Evolutionary conservation across 2,113 vertebrate genomes (phyloP).

Genomic region (Labrus mixtus): DNA sequence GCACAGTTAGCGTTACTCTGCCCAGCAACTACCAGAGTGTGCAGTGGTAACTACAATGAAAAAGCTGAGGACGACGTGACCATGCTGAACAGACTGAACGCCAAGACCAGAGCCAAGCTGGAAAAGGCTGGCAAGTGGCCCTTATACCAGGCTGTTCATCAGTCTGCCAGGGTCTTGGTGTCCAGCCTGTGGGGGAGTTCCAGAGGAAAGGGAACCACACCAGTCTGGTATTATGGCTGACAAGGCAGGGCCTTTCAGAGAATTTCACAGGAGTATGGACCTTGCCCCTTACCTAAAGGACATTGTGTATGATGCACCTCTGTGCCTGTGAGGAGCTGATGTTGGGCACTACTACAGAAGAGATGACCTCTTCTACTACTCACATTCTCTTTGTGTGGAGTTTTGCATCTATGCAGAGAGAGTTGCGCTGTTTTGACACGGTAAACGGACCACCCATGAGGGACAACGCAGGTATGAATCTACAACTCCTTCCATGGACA

Average conservation of each 20-base stretch:
- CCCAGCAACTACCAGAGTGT: conserved; percentile 71
- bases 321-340: too few species aligned
- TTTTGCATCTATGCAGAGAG: too few species aligned
- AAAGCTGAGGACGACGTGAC: conserved; percentile 66
- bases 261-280: conserved; percentile 54
- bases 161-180: conserved; percentile 55
- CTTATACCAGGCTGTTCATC: conserved; percentile 63
- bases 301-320: conserved; percentile 60
- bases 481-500: too few species aligned
- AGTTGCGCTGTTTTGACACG: too few species aligned
- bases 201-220: conserved; percentile 52
- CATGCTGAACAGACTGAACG: conserved; percentile 45
- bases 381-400: too few species aligned
- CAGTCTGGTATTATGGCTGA: conserved; percentile 76
- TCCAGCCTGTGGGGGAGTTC: conserved; percentile 55
- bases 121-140: conserved; percentile 69
- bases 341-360: too few species aligned
- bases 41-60: conserved; percentile 76
- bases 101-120: conserved; percentile 50
- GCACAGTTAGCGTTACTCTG: conserved; percentile 54
- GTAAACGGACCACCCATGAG: too few species aligned
- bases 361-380: too few species aligned
- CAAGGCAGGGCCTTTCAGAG: conserved; percentile 70
- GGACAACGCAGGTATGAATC: too few species aligned
- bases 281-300: conserved; percentile 63